Evolutionary conservation across 2,797 vertebrate genomes (phyloP).

Genomic region (Fringilla coelebs): DNA sequence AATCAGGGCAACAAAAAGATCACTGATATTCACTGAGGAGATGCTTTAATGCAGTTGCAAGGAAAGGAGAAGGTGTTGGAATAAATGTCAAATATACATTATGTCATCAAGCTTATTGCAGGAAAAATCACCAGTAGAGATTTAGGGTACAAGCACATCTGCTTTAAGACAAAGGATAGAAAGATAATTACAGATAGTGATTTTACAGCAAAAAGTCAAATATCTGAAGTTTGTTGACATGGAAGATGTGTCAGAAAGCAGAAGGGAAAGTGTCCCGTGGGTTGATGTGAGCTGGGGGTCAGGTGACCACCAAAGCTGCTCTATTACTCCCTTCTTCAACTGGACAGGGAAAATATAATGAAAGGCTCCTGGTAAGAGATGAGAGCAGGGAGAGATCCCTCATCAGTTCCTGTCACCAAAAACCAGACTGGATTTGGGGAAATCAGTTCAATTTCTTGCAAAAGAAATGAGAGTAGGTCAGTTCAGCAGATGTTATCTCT

Average conservation of each 20-base stretch:
- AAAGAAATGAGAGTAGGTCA: neutral
- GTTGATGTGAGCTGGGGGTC: neutral
- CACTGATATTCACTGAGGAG: neutral
- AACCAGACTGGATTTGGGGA: neutral
- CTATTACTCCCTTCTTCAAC: neutral
- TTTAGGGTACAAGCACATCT: neutral
- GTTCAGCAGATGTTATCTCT: neutral
- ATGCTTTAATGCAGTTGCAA: neutral
- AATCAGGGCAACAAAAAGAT: neutral
- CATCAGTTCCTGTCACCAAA: rapidly evolving
- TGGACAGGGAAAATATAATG: neutral
- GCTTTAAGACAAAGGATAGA: neutral
- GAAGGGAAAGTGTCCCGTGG: neutral
- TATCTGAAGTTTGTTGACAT: neutral
- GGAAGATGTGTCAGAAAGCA: neutral
- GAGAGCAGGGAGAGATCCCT: neutral
- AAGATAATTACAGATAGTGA: neutral
- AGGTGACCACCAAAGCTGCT: neutral
- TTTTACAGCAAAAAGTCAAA: neutral
- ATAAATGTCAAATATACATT: neutral
- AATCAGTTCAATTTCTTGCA: neutral
- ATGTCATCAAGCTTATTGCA: neutral
- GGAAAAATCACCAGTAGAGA: neutral
- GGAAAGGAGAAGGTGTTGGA: neutral
- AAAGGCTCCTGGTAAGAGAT: rapidly evolving